Evolutionary conservation across 2,113 vertebrate species (phyloP).

Genomic region (Malurus elegans): DNA sequence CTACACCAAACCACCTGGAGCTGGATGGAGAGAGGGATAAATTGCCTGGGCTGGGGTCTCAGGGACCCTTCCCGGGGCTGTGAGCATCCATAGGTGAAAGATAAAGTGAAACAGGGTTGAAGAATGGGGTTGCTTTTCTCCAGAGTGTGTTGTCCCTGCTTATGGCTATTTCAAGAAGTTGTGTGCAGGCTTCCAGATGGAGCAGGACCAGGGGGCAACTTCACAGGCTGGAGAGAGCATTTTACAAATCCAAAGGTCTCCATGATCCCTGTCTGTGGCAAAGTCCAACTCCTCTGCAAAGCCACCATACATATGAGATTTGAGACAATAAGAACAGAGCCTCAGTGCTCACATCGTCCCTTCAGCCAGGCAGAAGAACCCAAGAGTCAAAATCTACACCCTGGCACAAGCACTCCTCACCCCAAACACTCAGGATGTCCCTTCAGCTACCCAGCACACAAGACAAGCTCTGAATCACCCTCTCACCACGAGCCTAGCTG

Average conservation of each 20-base stretch:
- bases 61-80: neutral
- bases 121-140: neutral
- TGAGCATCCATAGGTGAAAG: neutral
- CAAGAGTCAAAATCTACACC: neutral
- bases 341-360: neutral
- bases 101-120: rapidly evolving
- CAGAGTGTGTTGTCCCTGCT: rapidly evolving
- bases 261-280: neutral
- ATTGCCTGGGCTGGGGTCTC: neutral
- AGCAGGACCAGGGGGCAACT: neutral
- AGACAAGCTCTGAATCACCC: neutral
- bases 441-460: neutral
- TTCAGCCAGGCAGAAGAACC: neutral
- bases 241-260: neutral
- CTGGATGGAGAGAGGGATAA: neutral
- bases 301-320: neutral
- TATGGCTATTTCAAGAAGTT: neutral
- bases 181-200: neutral
- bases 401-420: neutral
- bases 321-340: neutral
- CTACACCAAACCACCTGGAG: neutral
- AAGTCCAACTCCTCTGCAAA: neutral
- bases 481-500: neutral
- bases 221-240: neutral
- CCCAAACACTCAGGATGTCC: neutral